Evolutionary conservation across 2,113 vertebrate species (phyloP).

Genomic region (Nettapus auritus): DNA sequence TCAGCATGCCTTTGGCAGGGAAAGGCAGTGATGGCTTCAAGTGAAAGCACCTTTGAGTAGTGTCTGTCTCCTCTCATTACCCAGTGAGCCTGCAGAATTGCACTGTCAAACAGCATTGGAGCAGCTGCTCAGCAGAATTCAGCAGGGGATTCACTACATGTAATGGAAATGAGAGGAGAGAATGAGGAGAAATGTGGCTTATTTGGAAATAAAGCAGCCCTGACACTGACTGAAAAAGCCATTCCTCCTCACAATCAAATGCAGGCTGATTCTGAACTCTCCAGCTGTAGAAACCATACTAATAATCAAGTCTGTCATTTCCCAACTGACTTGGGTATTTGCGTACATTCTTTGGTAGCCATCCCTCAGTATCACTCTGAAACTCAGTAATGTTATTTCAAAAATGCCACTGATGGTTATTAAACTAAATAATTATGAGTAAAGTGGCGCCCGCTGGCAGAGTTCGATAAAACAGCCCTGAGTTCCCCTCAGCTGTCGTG

Average conservation of each 20-base stretch:
- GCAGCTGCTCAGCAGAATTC: fast-evolving
- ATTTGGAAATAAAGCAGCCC: neutral
- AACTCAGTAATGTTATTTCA: fast-evolving
- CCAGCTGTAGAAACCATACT: fast-evolving
- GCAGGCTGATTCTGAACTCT: fast-evolving
- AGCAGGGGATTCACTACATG: too few relatives aligned
- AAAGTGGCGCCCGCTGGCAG: fast-evolving
- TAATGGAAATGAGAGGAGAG: neutral
- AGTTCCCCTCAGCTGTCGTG: fast-evolving
- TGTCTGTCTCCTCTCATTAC: fast-evolving
- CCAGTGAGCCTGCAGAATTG: neutral
- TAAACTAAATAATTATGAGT: too few relatives aligned
- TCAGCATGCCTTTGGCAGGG: neutral
- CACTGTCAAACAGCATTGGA: fast-evolving
- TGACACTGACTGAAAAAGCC: fast-evolving
- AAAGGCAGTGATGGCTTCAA: neutral
- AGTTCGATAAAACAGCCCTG: fast-evolving
- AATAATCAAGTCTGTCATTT: fast-evolving
- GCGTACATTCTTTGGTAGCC: fast-evolving
- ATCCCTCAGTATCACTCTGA: neutral
- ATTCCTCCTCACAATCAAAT: fast-evolving
- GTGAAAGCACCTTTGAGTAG: fast-evolving
- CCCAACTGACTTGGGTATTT: fast-evolving
- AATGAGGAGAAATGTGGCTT: neutral
- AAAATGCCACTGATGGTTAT: fast-evolving